These are phyloP conservation scores for Andricus curvator DNA, from an alignment of 2,888 invertebrate genomes.

Conservation along the genomic window DNA sequence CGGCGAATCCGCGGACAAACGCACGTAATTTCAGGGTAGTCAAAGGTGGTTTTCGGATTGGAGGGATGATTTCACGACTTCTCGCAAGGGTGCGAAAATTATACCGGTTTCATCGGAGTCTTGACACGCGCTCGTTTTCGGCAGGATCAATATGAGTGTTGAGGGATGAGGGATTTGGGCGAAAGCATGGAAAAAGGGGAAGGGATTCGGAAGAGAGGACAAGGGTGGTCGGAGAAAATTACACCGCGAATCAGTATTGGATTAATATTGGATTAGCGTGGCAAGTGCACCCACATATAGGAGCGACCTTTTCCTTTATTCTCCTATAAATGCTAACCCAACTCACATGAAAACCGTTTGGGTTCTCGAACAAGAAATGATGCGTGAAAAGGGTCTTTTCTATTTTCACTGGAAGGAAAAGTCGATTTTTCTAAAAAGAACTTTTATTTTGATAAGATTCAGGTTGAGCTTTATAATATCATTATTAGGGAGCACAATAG, in stretches of 20 bases:
- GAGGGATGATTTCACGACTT: conserved; percentile 53
- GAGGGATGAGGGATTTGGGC: conserved; percentile 3
- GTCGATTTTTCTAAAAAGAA: neutral
- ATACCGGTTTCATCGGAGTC: conserved; percentile 59
- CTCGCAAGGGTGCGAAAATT: conserved; percentile 68
- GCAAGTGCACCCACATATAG: neutral
- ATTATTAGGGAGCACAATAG: too few relatives aligned
- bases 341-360: neutral
- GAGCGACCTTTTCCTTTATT: conserved; percentile 1
- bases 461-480: too few relatives aligned
- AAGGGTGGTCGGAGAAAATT: conserved; percentile 56
- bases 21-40: conserved; percentile 70
- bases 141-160: conserved; percentile 53
- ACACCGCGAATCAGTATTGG: conserved; percentile 55
- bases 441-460: neutral
- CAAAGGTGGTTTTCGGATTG: conserved; percentile 47
- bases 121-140: conserved; percentile 52
- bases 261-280: conserved; percentile 49
- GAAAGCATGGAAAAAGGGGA: conserved; percentile 43
- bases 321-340: neutral
- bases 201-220: conserved; percentile 51
- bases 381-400: conserved; percentile 40
- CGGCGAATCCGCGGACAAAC: conserved; percentile 69
- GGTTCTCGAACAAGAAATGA: conserved; percentile 36
- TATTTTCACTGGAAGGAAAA: neutral